These are phyloP conservation scores for Diglossa brunneiventris DNA, from an alignment of 2,113 vertebrate species.

Conservation along the genomic window DNA sequence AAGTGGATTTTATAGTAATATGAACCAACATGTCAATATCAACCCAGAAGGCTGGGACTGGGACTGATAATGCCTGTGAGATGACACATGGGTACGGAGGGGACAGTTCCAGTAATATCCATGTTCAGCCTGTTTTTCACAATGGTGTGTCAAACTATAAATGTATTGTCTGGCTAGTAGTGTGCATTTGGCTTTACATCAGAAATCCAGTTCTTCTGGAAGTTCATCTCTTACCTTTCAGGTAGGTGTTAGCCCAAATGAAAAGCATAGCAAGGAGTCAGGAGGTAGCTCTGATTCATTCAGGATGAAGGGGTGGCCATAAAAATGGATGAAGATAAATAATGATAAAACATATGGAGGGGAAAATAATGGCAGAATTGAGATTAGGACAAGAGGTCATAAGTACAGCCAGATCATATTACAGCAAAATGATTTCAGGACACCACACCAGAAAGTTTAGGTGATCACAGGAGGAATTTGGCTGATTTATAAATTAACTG, in stretches of 20 bases:
- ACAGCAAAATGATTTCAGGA: neutral
- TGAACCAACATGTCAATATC: neutral
- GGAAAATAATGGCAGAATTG: neutral
- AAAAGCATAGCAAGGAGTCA: neutral
- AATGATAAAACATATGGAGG: neutral
- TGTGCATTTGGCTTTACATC: neutral
- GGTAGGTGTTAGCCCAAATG: neutral
- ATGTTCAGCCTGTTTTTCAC: neutral
- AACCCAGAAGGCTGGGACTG: neutral
- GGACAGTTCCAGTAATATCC: neutral
- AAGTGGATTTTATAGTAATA: neutral
- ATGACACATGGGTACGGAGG: fast-evolving
- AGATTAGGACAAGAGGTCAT: neutral
- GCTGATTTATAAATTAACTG: constrained; percentile 13
- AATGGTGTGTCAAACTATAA: neutral
- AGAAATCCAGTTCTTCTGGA: neutral
- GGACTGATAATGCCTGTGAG: neutral
- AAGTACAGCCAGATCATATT: neutral
- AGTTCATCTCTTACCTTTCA: neutral
- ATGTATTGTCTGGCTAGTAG: neutral
- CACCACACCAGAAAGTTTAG: neutral
- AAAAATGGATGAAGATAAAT: neutral
- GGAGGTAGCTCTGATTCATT: neutral
- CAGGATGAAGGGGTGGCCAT: neutral
- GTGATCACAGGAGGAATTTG: neutral